Percentiles rank a stretch among this genome's conserved stretches.
These are phyloP conservation scores for Ophioninae sp. DNA, from an alignment of 2,888 invertebrate genomes.

Conservation along the genomic window DNA sequence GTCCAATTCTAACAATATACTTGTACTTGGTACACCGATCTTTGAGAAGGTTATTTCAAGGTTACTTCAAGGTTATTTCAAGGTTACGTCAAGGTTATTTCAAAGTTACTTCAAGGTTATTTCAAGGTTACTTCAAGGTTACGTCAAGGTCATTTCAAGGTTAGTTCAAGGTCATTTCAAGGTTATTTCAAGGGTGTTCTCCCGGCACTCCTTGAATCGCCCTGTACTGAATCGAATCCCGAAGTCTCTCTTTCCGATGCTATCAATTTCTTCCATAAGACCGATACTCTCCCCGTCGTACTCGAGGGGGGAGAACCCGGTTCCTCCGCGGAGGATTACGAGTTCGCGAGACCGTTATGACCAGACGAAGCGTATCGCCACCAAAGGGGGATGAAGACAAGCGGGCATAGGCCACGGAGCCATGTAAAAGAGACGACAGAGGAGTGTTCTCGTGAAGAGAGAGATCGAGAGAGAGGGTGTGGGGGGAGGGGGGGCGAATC, in stretches of 20 bases:
- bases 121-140: too few relatives aligned
- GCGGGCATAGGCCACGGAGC: conserved; percentile 37
- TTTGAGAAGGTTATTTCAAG: too few relatives aligned
- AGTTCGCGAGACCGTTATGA: conserved; percentile 61
- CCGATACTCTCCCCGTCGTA: background rate
- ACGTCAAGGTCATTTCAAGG: too few relatives aligned
- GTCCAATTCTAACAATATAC: too few relatives aligned
- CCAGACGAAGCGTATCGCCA: conserved; percentile 50
- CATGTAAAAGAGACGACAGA: conserved; percentile 18
- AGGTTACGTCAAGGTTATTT: too few relatives aligned
- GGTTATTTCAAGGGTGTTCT: too few relatives aligned
- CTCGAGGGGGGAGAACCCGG: conserved; percentile 58
- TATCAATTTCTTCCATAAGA: background rate
- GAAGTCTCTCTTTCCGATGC: background rate
- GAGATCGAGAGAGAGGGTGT: background rate
- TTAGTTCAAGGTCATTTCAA: too few relatives aligned
- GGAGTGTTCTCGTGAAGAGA: background rate
- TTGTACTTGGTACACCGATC: too few relatives aligned
- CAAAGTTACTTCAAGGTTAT: too few relatives aligned
- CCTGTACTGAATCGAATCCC: too few relatives aligned
- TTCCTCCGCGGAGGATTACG: conserved; percentile 37
- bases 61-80: too few relatives aligned
- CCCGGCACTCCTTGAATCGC: too few relatives aligned
- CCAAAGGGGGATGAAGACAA: conserved; percentile 46
- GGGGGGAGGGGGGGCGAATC: conserved; percentile 36